Conservation (phyloP, 2,888 invertebrate species). For the Caenorhabditis sp. region DNA sequence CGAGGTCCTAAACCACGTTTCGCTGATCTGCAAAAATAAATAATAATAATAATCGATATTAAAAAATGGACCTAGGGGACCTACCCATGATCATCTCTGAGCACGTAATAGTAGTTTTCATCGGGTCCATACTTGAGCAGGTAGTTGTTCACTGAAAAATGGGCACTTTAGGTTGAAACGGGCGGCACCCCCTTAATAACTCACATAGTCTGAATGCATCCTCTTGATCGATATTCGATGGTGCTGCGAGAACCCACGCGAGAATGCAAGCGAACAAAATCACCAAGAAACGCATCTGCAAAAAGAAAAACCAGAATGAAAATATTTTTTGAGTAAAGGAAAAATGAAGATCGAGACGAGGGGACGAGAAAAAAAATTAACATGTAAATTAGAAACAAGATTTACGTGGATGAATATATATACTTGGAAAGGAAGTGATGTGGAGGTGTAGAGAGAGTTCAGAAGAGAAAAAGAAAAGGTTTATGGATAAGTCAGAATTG, state of each 20-base stretch:
- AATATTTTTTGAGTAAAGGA: too few relatives aligned
- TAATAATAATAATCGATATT: not conserved
- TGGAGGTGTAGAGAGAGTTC: too few relatives aligned
- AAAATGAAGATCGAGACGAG: too few relatives aligned
- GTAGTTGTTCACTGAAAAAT: slow-evolving; percentile 45
- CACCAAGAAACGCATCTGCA: slow-evolving; percentile 33
- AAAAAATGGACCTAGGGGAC: not conserved
- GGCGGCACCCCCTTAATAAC: too few relatives aligned
- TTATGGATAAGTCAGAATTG: too few relatives aligned
- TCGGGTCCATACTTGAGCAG: slow-evolving; percentile 42
- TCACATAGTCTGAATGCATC: slow-evolving; percentile 35
- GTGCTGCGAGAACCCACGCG: slow-evolving; percentile 44
- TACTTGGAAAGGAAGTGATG: too few relatives aligned
- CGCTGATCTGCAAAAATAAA: slow-evolving; percentile 41
- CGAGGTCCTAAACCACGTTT: slow-evolving; percentile 61
- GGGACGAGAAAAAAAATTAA: too few relatives aligned
- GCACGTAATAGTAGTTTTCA: slow-evolving; percentile 21
- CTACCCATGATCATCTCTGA: slow-evolving; percentile 46
- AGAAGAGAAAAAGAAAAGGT: too few relatives aligned
- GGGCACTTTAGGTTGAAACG: not conserved
- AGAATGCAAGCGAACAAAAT: slow-evolving; percentile 39
- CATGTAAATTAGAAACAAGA: too few relatives aligned
- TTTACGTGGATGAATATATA: too few relatives aligned
- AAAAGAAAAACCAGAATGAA: too few relatives aligned
- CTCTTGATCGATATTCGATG: slow-evolving; percentile 34